Percentiles rank a stretch among this genome's conserved stretches.
These are phyloP conservation scores for Anadara kagoshimensis DNA, from an alignment of 1,140 invertebrate genomes.

Conservation along the genomic window DNA sequence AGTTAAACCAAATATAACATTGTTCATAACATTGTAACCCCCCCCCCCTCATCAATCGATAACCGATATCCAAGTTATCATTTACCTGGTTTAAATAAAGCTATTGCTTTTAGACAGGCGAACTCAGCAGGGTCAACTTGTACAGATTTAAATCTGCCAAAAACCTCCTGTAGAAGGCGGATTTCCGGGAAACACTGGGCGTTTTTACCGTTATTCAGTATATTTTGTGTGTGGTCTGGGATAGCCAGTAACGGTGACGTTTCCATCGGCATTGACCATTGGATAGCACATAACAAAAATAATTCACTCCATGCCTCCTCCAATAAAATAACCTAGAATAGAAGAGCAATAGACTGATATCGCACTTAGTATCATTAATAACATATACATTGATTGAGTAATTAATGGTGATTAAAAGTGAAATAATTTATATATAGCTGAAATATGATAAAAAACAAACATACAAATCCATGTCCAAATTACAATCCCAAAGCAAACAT, in stretches of 20 bases:
- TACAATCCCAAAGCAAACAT: too few species aligned
- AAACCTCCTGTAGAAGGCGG: conserved; percentile 83
- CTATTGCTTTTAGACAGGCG: conserved; percentile 97
- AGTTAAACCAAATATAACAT: too few species aligned
- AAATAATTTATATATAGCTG: too few species aligned
- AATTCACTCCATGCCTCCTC: conserved; percentile 98
- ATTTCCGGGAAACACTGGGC: conserved; percentile 79
- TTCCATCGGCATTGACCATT: conserved; percentile 92
- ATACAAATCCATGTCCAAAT: too few species aligned
- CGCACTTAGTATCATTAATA: too few species aligned
- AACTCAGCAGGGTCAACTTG: conserved; percentile 97
- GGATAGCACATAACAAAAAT: conserved; percentile 96
- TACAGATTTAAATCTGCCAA: conserved; percentile 89
- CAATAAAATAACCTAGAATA: conserved; percentile 89
- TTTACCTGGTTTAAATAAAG: conserved; percentile 94
- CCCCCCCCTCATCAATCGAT: too few species aligned
- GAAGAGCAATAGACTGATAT: too few species aligned
- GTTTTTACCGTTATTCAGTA: conserved; percentile 75
- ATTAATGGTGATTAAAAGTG: too few species aligned
- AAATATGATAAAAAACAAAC: too few species aligned
- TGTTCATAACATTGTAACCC: too few species aligned
- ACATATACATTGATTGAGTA: too few species aligned
- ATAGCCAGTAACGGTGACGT: conserved; percentile 86
- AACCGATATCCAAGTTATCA: background rate
- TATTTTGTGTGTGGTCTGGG: conserved; percentile 80